phyloP scores from a whole-genome alignment of 2,888 invertebrate species.

The Watsonalla cultraria region DNA sequence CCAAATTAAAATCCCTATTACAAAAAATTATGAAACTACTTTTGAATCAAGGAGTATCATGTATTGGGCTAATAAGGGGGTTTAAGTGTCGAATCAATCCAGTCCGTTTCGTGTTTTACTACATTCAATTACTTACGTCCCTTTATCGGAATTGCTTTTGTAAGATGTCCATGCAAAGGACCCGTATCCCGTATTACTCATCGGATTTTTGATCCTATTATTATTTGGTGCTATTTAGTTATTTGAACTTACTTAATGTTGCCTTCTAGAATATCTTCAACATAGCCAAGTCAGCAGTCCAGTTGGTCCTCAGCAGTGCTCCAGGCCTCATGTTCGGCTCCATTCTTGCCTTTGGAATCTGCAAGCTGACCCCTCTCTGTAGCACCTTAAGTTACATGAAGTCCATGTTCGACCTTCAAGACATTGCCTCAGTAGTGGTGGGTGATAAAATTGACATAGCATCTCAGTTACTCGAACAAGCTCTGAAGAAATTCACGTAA shows the following conservation, averaged over 20 bases:
- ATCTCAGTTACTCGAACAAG: conserved; percentile 69
- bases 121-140: no score
- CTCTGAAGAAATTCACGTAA: conserved; percentile 61
- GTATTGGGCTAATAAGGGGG: no score
- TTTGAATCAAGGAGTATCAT: no score
- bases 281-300: conserved; percentile 18
- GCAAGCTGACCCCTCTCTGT: conserved; percentile 77
- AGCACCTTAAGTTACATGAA: conserved; percentile 59
- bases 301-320: conserved; percentile 22
- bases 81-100: no score
- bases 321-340: conserved; percentile 33
- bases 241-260: conserved; percentile 1
- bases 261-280: conserved; percentile 22
- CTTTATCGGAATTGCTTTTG: no score
- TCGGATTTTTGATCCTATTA: no score
- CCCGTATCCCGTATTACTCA: no score
- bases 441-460: conserved; percentile 73
- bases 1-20: no score
- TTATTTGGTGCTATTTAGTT: no score
- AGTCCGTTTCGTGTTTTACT: neutral
- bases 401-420: conserved; percentile 26
- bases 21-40: no score
- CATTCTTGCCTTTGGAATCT: conserved; percentile 66
- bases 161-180: no score
- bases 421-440: conserved; percentile 67